A percentile compares a stretch with the other conserved stretches of the same genome.
Conservation (phyloP, 2,888 invertebrate genomes). For the Psylliodes chrysocephalus region DNA sequence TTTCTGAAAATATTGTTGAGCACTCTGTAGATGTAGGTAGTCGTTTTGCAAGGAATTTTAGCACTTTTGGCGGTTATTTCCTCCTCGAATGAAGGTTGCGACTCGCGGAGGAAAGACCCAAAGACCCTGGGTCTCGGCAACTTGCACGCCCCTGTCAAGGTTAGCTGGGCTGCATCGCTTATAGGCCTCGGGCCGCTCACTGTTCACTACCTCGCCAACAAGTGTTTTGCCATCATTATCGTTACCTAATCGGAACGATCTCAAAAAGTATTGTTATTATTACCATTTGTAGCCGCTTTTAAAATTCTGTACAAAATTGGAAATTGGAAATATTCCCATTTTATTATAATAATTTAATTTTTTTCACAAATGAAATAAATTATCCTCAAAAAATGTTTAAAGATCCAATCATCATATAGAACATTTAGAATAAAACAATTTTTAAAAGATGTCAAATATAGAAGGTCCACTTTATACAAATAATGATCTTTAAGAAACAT, state of each 20-base stretch:
- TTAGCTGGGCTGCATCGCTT: slow-evolving; percentile 52
- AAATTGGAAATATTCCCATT: too few species aligned
- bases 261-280: slow-evolving; percentile 24
- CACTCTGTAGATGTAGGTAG: not conserved
- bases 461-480: too few species aligned
- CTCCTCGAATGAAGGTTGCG: slow-evolving; percentile 33
- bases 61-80: slow-evolving; percentile 34
- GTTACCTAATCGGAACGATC: slow-evolving; percentile 50
- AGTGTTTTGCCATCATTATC: slow-evolving; percentile 46
- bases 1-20: not conserved
- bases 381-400: too few species aligned
- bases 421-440: too few species aligned
- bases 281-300: too few species aligned
- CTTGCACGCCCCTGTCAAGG: slow-evolving; percentile 48
- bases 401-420: too few species aligned
- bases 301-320: too few species aligned
- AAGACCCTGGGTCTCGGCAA: slow-evolving; percentile 23
- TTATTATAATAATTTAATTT: too few species aligned
- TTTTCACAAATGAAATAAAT: too few species aligned
- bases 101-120: slow-evolving; percentile 41
- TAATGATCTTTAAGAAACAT: too few species aligned
- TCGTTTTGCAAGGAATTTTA: not conserved
- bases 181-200: slow-evolving; percentile 18
- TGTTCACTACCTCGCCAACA: slow-evolving; percentile 18
- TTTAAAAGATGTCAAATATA: too few species aligned